phyloP scores from a whole-genome alignment of 2,888 invertebrate genomes.

The Formica aserva region DNA sequence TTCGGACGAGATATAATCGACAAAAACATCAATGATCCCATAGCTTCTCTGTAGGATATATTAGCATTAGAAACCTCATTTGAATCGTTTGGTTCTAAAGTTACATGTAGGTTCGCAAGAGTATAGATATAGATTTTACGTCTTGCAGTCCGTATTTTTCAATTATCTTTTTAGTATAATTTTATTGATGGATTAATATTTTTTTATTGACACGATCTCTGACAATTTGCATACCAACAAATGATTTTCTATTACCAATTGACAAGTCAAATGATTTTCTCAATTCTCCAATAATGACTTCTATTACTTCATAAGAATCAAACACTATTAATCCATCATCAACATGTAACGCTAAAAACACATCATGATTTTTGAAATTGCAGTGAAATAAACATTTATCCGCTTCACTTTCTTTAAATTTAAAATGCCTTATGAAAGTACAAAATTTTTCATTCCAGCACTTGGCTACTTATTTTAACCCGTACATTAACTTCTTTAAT shows the following conservation, averaged over 20 bases:
- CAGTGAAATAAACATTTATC: neutral
- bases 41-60: neutral
- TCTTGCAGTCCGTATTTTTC: neutral
- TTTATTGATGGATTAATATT: too few species aligned
- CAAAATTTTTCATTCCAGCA: neutral
- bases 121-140: neutral
- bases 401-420: neutral
- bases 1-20: neutral
- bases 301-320: too few species aligned
- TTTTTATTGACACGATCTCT: too few species aligned
- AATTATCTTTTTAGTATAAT: too few species aligned
- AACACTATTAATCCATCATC: neutral
- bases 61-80: too few species aligned
- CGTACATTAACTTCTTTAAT: neutral
- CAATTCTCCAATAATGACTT: neutral
- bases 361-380: too few species aligned
- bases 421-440: accelerated
- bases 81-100: too few species aligned
- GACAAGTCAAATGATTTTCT: neutral
- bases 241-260: too few species aligned
- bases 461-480: neutral
- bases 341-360: neutral
- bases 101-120: too few species aligned
- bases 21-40: neutral
- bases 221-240: too few species aligned